Evolutionary conservation across 2,113 vertebrate genomes (phyloP), one percentile per base, ranked within the genome.

Genomic region (Hepsetus odoe): DNA sequence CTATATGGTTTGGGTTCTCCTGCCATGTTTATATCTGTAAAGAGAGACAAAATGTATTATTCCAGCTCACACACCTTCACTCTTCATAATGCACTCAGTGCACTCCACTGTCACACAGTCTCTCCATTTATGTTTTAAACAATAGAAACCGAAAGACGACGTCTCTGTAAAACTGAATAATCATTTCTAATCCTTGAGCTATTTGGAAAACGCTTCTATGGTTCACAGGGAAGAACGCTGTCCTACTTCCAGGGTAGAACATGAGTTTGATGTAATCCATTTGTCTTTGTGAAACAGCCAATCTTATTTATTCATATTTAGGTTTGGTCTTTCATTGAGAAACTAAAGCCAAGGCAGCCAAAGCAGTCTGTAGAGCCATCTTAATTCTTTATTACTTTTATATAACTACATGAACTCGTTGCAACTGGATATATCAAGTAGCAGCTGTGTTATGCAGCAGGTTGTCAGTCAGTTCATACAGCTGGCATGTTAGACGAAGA

Each of bases 1-100:
- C 98, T 94, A 91, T 99, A 99, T 0, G 97, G 98, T 90, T 98
- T 99, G 42, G 98, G 97, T 83, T 98, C 98, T 26, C 98, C 98
- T 12, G 98, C 98, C 98, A 99, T 99, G 88, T 99, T 99, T 89
- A 99, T 98, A 90, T 99, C 97, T 99, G 92, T 22, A 77, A 68
- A 81, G 38, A 83, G 44, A 80, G 8, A 77, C 0, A 85, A 1
- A 55, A 32, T n/a, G 61, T 13, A 72, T 24, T 55, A 42, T 49
- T 59, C 9, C 74, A 22, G 55, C 1, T 64, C 1, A 69, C 56
- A 72, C 46, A 55, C 9, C 22, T 62, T 65, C 13, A 30, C 28
- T 33, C 13, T 20, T 32, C 32, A 13, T 20, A n/a, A 49, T 32
- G 0, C 20, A 22, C n/a, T 71, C 67, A 42, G 33, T 22, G 10